Evolutionary conservation across 2,797 vertebrate species (phyloP).

Genomic region (Otus scops): DNA sequence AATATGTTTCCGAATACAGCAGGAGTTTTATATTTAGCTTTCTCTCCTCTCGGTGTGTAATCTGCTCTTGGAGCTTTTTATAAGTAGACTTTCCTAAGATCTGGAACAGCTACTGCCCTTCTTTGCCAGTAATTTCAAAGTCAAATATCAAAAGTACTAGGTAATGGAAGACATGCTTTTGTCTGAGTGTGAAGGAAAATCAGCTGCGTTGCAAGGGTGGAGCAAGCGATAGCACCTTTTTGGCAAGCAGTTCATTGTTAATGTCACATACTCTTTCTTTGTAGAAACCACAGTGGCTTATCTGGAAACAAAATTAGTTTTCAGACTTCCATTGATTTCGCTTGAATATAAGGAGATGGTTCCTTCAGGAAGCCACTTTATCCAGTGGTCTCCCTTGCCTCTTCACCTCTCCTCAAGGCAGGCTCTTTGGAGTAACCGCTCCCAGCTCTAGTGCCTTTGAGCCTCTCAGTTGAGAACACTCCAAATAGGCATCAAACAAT

Average conservation of each 20-base stretch:
- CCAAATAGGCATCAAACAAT: neutral
- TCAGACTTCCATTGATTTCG: neutral
- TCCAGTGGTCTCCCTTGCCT: neutral
- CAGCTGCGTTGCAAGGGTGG: neutral
- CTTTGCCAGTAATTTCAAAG: conserved; percentile 60
- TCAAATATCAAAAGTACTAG: conserved; percentile 24
- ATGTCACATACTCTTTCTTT: neutral
- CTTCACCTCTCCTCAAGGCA: neutral
- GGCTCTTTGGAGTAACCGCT: neutral
- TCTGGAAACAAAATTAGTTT: neutral
- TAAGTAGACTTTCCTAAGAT: conserved; percentile 58
- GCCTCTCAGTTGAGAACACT: neutral
- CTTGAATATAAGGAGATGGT: neutral
- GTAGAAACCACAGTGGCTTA: neutral
- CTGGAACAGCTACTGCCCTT: conserved; percentile 52
- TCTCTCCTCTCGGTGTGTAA: conserved; percentile 57
- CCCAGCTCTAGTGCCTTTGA: neutral
- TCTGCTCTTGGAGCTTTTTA: conserved; percentile 68
- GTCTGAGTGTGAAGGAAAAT: neutral
- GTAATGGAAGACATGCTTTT: conserved; percentile 43
- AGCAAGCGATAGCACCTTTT: neutral
- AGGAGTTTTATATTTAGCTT: conserved; percentile 67
- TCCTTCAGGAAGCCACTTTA: neutral
- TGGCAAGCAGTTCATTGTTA: neutral
- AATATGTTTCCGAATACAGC: conserved; percentile 26